A percentile compares a stretch with the other conserved stretches of the same genome.
Evolutionary conservation across 2,888 invertebrate genomes (phyloP).

Genomic region (Fragum sueziense): DNA sequence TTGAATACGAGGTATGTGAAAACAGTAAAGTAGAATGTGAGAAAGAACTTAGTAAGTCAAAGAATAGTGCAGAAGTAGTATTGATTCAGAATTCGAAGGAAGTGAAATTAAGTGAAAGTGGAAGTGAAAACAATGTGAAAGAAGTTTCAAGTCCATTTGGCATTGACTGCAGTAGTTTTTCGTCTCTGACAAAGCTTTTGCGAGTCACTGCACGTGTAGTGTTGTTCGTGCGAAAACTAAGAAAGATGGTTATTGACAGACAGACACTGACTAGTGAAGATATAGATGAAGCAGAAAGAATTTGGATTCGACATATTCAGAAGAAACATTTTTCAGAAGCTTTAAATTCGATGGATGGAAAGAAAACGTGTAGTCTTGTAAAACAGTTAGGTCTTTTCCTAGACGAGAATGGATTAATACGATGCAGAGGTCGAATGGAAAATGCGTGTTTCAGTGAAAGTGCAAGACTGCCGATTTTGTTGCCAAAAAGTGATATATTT

Average conservation of each 20-base stretch:
- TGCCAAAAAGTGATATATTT: slow-evolving; percentile 38
- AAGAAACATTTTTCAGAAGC: background rate
- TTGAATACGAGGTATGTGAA: background rate
- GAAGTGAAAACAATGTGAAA: too few relatives aligned
- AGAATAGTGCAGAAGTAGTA: background rate
- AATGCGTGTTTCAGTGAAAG: slow-evolving; percentile 40
- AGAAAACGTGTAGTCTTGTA: slow-evolving; percentile 7
- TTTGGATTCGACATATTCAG: slow-evolving; percentile 33
- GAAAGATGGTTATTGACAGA: background rate
- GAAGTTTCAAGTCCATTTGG: slow-evolving; percentile 19
- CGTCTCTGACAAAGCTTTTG: slow-evolving; percentile 29
- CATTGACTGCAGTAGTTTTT: slow-evolving; percentile 23
- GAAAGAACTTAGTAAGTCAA: slow-evolving; percentile 5
- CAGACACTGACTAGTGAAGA: slow-evolving; percentile 14
- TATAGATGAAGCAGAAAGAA: slow-evolving; percentile 25
- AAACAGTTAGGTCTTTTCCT: slow-evolving; percentile 36
- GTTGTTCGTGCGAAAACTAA: slow-evolving; percentile 27
- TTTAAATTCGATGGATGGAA: background rate
- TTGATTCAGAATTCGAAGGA: background rate
- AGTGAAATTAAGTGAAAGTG: too few relatives aligned
- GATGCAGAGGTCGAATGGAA: slow-evolving; percentile 46
- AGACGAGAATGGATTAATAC: slow-evolving; percentile 27
- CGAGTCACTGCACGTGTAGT: slow-evolving; percentile 23
- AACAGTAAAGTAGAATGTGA: background rate
- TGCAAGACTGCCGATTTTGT: slow-evolving; percentile 40